These are phyloP conservation scores for Drosophila nigricruria DNA, from an alignment of 2,888 invertebrate species.

Conservation along the genomic window DNA sequence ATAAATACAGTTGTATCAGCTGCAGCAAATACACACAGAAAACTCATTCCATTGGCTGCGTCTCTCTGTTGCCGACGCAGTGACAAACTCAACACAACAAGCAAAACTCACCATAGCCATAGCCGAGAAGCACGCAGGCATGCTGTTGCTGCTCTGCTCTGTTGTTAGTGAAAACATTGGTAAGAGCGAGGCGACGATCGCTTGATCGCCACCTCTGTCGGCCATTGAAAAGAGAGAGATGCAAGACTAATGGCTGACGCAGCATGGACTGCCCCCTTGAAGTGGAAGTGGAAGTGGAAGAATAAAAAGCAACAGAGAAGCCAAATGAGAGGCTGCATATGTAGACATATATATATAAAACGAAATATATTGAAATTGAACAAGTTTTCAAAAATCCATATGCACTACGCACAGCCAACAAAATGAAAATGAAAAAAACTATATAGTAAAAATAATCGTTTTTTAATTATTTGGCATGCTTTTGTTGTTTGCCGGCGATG, in stretches of 20 bases:
- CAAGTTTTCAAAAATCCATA: slow-evolving; percentile 20
- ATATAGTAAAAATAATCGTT: slow-evolving; percentile 63
- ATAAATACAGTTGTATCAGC: slow-evolving; percentile 26
- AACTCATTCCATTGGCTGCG: slow-evolving; percentile 30
- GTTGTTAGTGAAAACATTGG: slow-evolving; percentile 21
- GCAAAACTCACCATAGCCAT: slow-evolving; percentile 46
- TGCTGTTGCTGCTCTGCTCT: slow-evolving; percentile 47
- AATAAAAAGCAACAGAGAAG: slow-evolving; percentile 27
- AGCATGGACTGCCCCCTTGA: slow-evolving; percentile 63
- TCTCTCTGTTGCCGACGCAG: slow-evolving; percentile 17
- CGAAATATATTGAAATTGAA: slow-evolving; percentile 8
- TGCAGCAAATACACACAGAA: slow-evolving; percentile 25
- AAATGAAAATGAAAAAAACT: slow-evolving; percentile 34
- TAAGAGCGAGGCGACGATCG: slow-evolving; percentile 61
- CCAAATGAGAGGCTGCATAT: slow-evolving; percentile 9
- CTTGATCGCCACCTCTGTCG: slow-evolving; percentile 43
- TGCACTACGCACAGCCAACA: slow-evolving; percentile 38
- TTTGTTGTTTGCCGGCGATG: slow-evolving; percentile 48
- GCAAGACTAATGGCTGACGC: slow-evolving; percentile 79
- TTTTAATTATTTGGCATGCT: slow-evolving; percentile 69
- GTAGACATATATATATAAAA: neutral
- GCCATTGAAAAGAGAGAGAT: slow-evolving; percentile 65
- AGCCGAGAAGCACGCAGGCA: slow-evolving; percentile 27
- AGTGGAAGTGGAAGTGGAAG: slow-evolving; percentile 21
- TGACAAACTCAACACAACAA: slow-evolving; percentile 55